phyloP scores from a whole-genome alignment of 2,888 invertebrate genomes.

The Limenitis camilla region DNA sequence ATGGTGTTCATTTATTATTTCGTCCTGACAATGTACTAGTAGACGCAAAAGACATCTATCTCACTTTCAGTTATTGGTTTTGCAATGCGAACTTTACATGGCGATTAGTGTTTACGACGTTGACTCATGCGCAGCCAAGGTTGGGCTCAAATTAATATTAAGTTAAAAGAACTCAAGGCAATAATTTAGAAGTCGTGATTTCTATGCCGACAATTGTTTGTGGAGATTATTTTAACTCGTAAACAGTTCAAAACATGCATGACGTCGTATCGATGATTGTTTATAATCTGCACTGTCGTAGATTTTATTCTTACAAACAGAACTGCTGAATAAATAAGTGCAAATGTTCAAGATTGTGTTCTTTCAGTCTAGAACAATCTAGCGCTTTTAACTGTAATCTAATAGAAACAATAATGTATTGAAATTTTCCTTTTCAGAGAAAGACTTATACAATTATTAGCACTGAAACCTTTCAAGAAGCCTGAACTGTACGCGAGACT shows the following conservation, averaged over 20 bases:
- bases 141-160: constrained; percentile 35
- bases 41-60: not conserved
- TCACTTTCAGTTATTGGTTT: constrained; percentile 27
- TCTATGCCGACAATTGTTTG: constrained; percentile 6
- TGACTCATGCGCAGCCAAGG: constrained; percentile 38
- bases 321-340: no score
- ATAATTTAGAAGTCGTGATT: constrained; percentile 25
- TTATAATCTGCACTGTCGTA: no score
- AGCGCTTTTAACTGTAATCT: not conserved
- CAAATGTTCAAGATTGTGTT: no score
- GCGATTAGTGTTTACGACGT: constrained; percentile 31
- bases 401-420: not conserved
- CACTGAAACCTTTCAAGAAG: constrained; percentile 94
- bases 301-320: no score
- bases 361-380: no score
- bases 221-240: no score
- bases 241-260: no score
- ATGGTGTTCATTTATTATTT: not conserved
- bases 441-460: constrained; percentile 94
- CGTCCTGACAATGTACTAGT: not conserved
- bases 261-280: no score
- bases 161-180: constrained; percentile 33
- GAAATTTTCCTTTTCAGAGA: constrained; percentile 80
- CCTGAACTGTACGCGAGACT: constrained; percentile 90
- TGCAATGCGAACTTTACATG: constrained; percentile 29